Evolutionary conservation across 2,797 vertebrate species (phyloP).

Genomic region (Gallirallus australis): DNA sequence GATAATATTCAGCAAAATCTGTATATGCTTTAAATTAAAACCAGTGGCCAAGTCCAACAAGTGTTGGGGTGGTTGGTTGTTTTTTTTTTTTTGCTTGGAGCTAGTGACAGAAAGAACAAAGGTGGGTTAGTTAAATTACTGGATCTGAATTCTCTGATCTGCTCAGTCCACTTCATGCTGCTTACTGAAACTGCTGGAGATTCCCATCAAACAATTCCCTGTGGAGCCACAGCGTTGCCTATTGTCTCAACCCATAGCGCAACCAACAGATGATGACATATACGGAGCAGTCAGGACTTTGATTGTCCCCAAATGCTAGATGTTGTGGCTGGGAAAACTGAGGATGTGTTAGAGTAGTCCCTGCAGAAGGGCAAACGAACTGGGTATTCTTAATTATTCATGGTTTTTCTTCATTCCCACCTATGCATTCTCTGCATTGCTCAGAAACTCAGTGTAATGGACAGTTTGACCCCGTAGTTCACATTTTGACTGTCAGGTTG

Average conservation of each 20-base stretch:
- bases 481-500: not conserved
- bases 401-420: not conserved
- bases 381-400: not conserved
- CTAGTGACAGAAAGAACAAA: slow-evolving; percentile 53
- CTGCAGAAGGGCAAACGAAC: not conserved
- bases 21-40: slow-evolving; percentile 64
- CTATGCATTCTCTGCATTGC: not conserved
- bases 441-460: not conserved
- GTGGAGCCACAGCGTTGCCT: not conserved
- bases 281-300: not conserved
- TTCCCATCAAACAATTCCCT: not conserved
- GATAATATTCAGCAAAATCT: slow-evolving; percentile 46
- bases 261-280: not conserved
- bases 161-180: not conserved
- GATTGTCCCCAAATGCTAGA: not conserved
- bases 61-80: not conserved
- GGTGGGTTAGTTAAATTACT: slow-evolving; percentile 42
- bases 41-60: slow-evolving; percentile 20
- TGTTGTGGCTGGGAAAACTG: not conserved
- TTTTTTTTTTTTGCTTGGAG: slow-evolving; percentile 45
- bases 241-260: not conserved
- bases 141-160: not conserved
- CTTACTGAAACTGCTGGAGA: not conserved
- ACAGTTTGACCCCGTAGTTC: not conserved
- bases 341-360: not conserved